Evolutionary conservation across 2,113 vertebrate species (phyloP).

Genomic region (Chaetodon trifascialis): DNA sequence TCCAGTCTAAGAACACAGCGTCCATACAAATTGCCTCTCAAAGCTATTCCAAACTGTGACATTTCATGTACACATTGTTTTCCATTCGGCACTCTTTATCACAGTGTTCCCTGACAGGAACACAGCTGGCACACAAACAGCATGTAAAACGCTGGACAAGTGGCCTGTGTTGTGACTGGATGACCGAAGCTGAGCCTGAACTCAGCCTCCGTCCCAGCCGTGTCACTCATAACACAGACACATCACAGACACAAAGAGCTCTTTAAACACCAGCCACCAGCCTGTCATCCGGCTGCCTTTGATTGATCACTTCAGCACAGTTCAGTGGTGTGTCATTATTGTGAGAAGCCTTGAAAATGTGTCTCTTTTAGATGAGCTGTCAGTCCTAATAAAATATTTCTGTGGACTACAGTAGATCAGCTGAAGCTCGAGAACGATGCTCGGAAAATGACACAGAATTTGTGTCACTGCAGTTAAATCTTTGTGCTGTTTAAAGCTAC

Average conservation of each 20-base stretch:
- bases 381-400: conserved; percentile 30
- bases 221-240: conserved; percentile 51
- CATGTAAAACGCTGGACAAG: conserved; percentile 4
- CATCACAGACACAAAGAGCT: conserved; percentile 52
- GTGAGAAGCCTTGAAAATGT: conserved; percentile 24
- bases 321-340: conserved; percentile 45
- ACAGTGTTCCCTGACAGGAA: background rate
- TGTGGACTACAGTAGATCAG: background rate
- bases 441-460: background rate
- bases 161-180: conserved; percentile 42
- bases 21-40: background rate
- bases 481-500: background rate
- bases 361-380: conserved; percentile 32
- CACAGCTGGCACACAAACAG: background rate
- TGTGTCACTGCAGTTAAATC: background rate
- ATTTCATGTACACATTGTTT: background rate
- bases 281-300: conserved; percentile 45
- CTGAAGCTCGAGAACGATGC: background rate
- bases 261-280: conserved; percentile 50
- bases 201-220: conserved; percentile 36
- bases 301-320: conserved; percentile 60
- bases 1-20: background rate
- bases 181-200: conserved; percentile 36
- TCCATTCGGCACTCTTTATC: background rate
- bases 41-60: background rate